phyloP scores from a whole-genome alignment of 1,140 invertebrate genomes.

The Wasmannia auropunctata region DNA sequence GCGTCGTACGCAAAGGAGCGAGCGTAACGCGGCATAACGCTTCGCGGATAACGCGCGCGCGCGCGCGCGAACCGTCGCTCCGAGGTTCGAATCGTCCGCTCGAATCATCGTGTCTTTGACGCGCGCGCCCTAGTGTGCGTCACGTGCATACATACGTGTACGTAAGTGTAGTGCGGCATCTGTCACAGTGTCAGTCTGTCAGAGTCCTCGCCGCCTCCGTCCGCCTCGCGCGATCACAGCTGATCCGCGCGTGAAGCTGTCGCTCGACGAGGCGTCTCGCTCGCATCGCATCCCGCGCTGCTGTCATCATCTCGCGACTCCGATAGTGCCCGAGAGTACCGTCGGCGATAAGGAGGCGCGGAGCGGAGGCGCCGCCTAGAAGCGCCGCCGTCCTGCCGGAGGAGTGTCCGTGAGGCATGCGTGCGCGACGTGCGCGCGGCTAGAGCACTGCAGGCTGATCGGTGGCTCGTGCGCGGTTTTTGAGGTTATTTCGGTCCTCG shows the following conservation, averaged over 20 bases:
- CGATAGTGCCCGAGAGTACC: slow-evolving; percentile 3
- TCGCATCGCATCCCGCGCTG: slow-evolving; percentile 28
- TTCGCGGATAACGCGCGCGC: not conserved
- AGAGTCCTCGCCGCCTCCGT: not conserved
- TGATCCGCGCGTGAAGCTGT: slow-evolving; percentile 22
- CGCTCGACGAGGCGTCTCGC: not conserved
- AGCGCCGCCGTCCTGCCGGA: slow-evolving; percentile 43
- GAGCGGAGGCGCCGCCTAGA: no score
- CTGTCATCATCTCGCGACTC: slow-evolving; percentile 53
- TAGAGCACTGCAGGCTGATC: slow-evolving; percentile 59
- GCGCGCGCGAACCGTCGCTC: not conserved
- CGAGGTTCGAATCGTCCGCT: not conserved
- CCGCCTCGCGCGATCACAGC: not conserved
- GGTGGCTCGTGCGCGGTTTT: slow-evolving; percentile 71
- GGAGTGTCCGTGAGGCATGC: slow-evolving; percentile 47
- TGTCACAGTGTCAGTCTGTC: not conserved
- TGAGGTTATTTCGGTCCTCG: slow-evolving; percentile 79
- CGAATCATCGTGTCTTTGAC: not conserved
- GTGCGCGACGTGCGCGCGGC: slow-evolving; percentile 61
- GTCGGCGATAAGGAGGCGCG: slow-evolving; percentile 1
- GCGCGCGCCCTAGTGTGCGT: not conserved
- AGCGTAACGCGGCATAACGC: not conserved
- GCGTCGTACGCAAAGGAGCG: not conserved
- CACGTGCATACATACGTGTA: not conserved
- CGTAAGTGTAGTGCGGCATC: not conserved